Base-by-base conservation (phyloP, 2,888 invertebrate genomes). In the Strigamia maritima region DNA sequence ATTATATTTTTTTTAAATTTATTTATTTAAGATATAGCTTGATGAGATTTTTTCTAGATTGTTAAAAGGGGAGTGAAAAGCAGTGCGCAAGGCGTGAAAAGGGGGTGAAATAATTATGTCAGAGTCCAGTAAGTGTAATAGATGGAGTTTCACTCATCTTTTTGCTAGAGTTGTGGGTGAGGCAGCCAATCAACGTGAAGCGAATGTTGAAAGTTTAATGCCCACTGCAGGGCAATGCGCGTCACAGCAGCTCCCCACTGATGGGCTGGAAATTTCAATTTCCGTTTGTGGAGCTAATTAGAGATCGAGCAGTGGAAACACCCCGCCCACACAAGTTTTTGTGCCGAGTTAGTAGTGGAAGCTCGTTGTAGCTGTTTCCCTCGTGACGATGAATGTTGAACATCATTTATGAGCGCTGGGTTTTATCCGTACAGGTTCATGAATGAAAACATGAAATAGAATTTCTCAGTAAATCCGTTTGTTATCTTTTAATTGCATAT, bases 171-270 rank as follows among this genome's bases (percentile, higher is more conserved):
- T 54, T 54, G 54, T 54, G 54, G 54, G 54, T 54, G 54, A 54
- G 54, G 54, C 54, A 54, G 54, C 54, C 54, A 54, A 54, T 54
- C 54, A 54, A 54, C 54, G 54, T 54, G 54, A 54, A 54, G 54
- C 54, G 54, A 54, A 54, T 54, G 54, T 54, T 54, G 54, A 54
- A 54, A 54, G 54, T 54, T 54, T 54, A 54, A 54, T 54, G 54
- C 54, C 54, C 54, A 54, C 54, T 54, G 54, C 54, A 54, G 54
- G 54, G 54, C 54, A 54, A 54, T 19, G 54, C 54, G 54, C 54
- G 54, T 19, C 54, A 19, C 54, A 54, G 54, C 54, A 54, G 54
- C 54, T 54, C 54, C 54, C 54, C 54, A 54, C 54, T 54, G 54
- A 54, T 54, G 54, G 54, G 54, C 54, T 54, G 54, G 54, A 54